A percentile compares a stretch with the other conserved stretches of the same genome.
phyloP scores from a whole-genome alignment of 2,797 vertebrate species.

The Menidia menidia region DNA sequence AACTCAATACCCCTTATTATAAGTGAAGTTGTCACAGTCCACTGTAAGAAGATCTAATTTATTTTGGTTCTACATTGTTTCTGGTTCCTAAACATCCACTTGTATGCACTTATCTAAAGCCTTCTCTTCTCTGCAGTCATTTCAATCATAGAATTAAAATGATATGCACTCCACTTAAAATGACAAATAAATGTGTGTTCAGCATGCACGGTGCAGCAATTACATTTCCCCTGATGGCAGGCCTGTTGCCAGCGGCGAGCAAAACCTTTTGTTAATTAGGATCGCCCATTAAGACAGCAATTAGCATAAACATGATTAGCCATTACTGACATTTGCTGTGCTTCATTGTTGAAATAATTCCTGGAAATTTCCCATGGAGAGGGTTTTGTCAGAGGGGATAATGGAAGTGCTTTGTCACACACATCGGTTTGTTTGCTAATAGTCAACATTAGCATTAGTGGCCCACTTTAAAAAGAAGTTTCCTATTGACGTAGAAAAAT shows the following conservation, averaged over 20 bases:
- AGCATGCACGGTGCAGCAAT: conserved; percentile 81
- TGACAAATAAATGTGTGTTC: conserved; percentile 83
- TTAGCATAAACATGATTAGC: conserved; percentile 99
- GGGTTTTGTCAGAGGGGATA: conserved; percentile 92
- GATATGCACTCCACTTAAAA: conserved; percentile 65
- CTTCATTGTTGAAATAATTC: conserved; percentile 97
- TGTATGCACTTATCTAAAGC: background rate
- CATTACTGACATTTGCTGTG: conserved; percentile 94
- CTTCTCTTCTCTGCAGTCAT: conserved; percentile 27
- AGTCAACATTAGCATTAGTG: background rate
- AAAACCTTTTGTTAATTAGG: conserved; percentile 96
- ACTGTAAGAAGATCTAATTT: no score
- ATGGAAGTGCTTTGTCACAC: conserved; percentile 92
- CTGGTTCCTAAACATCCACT: background rate
- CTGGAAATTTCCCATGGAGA: conserved; percentile 92
- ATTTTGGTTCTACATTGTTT: no score
- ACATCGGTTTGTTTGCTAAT: conserved; percentile 9
- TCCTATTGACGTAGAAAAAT: no score
- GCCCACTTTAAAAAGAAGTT: background rate
- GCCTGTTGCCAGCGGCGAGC: conserved; percentile 73
- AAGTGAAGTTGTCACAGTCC: background rate
- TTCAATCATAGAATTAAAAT: conserved; percentile 73
- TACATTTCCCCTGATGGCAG: conserved; percentile 82
- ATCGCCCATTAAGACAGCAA: conserved; percentile 94
- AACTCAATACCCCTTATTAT: background rate